Evolutionary conservation across 2,797 vertebrate genomes (phyloP), one percentile per base, ranked within the genome.

Genomic region (Poecilia wingei): DNA sequence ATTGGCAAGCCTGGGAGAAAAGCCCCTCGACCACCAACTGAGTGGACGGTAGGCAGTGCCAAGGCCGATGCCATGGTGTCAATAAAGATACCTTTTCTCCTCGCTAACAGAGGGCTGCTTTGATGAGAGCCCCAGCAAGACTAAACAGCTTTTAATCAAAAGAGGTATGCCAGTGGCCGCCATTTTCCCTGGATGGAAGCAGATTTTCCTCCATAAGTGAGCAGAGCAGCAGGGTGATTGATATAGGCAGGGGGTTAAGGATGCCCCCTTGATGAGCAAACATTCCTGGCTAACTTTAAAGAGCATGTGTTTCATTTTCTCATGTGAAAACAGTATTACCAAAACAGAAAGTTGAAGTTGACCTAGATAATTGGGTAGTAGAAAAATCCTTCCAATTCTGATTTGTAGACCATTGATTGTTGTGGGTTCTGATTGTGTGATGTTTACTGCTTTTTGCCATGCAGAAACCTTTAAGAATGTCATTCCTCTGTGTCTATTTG

Each of bases 241-340:
- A 95, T 93, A 91, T 87, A 86, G 86, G 86, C 93, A 94, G 93
- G 92, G 94, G 91, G 87, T 86, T 89, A 79, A 86, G 85, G 81
- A 89, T 92, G 86, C 82, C 86, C 70, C 14, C 9, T 66, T 0
- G 22, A 53, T 53, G 89, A 86, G 91, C 77, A 82, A 76, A 73
- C 76, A 80, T 82, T 91, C 83, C 82, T 79, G 85, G 83, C 88
- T 79, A 86, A 92, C 86, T 87, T 94, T 83, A 93, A 94, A 91
- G 82, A 74, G 76, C 88, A 77, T 86, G 77, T 88, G 84, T 82
- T 75, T 36, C 84, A 77, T 80, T 79, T 72, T 85, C 70, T 79
- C 83, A 78, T 85, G 84, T 83, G 75, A 88, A 93, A 94, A 92
- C 89, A 82, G 76, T 75, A 73, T 85, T 81, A 78, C 83, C 70